Percentiles rank a stretch among this genome's conserved stretches.
Conservation (phyloP, 2,113 vertebrate species). For the Procapra przewalskii region DNA sequence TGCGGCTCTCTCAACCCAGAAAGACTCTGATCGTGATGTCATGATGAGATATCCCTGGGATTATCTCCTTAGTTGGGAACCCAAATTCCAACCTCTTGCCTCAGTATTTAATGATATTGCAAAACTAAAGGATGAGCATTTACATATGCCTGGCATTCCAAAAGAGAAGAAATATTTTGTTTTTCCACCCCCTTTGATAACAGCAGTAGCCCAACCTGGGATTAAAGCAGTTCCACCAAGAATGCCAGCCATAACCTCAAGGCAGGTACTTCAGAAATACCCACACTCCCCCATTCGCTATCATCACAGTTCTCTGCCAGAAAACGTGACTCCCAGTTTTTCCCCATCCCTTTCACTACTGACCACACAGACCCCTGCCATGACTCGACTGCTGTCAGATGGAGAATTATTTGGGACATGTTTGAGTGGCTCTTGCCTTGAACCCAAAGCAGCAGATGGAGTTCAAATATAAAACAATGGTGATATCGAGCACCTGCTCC, state of each 20-base stretch:
- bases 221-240: conserved; percentile 87
- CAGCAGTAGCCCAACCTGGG: conserved; percentile 88
- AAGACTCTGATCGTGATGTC: conserved; percentile 73
- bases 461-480: conserved; percentile 73
- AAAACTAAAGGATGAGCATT: conserved; percentile 87
- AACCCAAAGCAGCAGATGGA: conserved; percentile 83
- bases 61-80: conserved; percentile 87
- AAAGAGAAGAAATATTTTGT: conserved; percentile 82
- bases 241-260: conserved; percentile 79
- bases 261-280: conserved; percentile 78
- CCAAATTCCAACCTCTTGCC: conserved; percentile 88
- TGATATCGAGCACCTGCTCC: background rate
- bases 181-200: conserved; percentile 91
- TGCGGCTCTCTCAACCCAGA: conserved; percentile 74
- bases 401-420: conserved; percentile 74
- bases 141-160: conserved; percentile 71
- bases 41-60: conserved; percentile 81
- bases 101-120: conserved; percentile 91
- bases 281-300: conserved; percentile 79
- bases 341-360: conserved; percentile 89
- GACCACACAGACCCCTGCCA: conserved; percentile 81
- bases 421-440: conserved; percentile 68
- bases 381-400: conserved; percentile 82
- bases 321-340: conserved; percentile 86
- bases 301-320: conserved; percentile 80